phyloP scores from a whole-genome alignment of 2,113 vertebrate genomes.

The Perca flavescens region DNA sequence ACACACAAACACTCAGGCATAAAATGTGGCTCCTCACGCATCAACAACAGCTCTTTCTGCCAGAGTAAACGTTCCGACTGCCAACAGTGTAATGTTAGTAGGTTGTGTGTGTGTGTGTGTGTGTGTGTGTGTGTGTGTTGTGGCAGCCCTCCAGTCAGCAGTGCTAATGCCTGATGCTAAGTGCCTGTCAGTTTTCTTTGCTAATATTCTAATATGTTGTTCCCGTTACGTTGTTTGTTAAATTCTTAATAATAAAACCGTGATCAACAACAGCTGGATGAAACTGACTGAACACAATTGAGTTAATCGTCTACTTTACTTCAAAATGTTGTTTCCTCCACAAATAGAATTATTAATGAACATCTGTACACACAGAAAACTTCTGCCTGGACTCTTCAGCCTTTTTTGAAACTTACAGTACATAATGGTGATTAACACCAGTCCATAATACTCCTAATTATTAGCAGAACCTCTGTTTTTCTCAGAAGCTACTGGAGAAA shows the following conservation, averaged over 20 bases:
- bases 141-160: constrained; percentile 42
- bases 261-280: too few relatives aligned
- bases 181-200: constrained; percentile 28
- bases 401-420: not conserved
- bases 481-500: not conserved
- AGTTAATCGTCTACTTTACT: not conserved
- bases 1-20: not conserved
- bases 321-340: not conserved
- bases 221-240: constrained; percentile 16
- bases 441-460: not conserved
- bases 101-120: constrained; percentile 14
- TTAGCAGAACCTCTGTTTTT: not conserved
- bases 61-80: constrained; percentile 9
- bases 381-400: not conserved
- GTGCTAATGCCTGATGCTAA: constrained; percentile 25
- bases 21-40: constrained; percentile 14
- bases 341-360: not conserved
- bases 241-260: not conserved
- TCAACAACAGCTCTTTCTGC: constrained; percentile 37
- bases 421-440: not conserved
- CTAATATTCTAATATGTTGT: constrained; percentile 10
- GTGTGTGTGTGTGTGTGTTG: constrained; percentile 17
- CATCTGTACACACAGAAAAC: not conserved
- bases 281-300: too few relatives aligned
- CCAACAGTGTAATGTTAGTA: constrained; percentile 28